Conservation (phyloP, 2,888 invertebrate species). For the Heliconius cydno region DNA sequence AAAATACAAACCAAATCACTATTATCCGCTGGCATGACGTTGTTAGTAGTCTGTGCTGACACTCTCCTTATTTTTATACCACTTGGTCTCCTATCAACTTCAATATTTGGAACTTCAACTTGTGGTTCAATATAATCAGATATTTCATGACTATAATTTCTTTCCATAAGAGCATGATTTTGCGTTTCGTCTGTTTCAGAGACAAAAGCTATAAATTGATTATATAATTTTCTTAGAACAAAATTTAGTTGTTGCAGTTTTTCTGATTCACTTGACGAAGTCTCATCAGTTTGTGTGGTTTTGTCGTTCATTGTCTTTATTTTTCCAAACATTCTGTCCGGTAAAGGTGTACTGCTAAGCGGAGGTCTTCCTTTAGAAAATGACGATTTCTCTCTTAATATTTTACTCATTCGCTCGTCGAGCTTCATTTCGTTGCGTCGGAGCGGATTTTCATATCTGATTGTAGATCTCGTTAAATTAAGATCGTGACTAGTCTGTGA, state of each 20-base stretch:
- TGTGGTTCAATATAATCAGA: constrained; percentile 24
- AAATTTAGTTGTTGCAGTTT: constrained; percentile 59
- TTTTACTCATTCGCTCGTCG: constrained; percentile 36
- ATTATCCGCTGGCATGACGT: constrained; percentile 50
- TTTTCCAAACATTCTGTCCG: constrained; percentile 44
- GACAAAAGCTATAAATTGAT: constrained; percentile 54
- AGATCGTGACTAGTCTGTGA: constrained; percentile 43
- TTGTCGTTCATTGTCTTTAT: constrained; percentile 56
- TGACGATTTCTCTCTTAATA: constrained; percentile 32
- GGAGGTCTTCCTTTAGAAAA: constrained; percentile 50
- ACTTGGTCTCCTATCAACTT: constrained; percentile 48
- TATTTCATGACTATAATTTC: constrained; percentile 23
- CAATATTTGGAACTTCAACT: not conserved
- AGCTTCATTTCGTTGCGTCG: constrained; percentile 33
- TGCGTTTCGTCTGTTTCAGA: constrained; percentile 48
- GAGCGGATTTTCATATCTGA: constrained; percentile 40
- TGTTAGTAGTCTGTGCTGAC: constrained; percentile 66
- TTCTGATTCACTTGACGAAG: constrained; percentile 43
- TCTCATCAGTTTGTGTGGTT: constrained; percentile 61
- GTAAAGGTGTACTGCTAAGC: constrained; percentile 60
- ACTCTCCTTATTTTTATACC: constrained; percentile 59
- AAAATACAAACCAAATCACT: constrained; percentile 57
- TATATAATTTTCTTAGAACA: constrained; percentile 55
- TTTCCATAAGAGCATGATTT: constrained; percentile 35
- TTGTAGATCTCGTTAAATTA: constrained; percentile 41